Conservation (phyloP, 2,113 vertebrate genomes). For the Lanius ludovicianus region DNA sequence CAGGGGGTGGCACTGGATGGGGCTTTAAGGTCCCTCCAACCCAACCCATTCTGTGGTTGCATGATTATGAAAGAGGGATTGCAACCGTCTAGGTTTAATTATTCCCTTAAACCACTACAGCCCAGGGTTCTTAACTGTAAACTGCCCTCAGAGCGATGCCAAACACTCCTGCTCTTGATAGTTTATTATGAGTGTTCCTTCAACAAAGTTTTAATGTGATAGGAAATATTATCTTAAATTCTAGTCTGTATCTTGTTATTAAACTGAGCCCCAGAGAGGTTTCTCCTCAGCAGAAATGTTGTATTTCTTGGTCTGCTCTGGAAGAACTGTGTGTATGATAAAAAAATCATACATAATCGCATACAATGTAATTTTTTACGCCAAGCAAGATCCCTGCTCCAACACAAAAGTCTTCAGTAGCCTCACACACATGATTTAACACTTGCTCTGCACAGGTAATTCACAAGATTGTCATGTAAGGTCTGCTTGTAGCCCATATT, state of each 20-base stretch:
- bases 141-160: not conserved
- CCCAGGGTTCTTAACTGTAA: not conserved
- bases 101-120: not conserved
- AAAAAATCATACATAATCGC: not conserved
- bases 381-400: not conserved
- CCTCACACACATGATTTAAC: rapidly evolving
- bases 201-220: not conserved
- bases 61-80: not conserved
- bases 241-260: too few relatives aligned
- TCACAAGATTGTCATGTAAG: not conserved
- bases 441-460: not conserved
- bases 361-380: not conserved
- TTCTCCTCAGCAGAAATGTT: not conserved
- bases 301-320: not conserved
- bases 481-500: not conserved
- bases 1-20: not conserved
- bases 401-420: not conserved
- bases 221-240: not conserved
- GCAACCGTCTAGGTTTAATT: not conserved
- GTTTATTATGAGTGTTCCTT: not conserved
- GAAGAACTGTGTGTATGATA: too few relatives aligned
- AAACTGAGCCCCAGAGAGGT: not conserved
- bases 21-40: not conserved
- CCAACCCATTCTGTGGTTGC: not conserved
- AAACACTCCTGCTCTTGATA: not conserved